These are phyloP conservation scores for Cossypha niveicapilla DNA, from an alignment of 2,797 vertebrate genomes.

Conservation along the genomic window DNA sequence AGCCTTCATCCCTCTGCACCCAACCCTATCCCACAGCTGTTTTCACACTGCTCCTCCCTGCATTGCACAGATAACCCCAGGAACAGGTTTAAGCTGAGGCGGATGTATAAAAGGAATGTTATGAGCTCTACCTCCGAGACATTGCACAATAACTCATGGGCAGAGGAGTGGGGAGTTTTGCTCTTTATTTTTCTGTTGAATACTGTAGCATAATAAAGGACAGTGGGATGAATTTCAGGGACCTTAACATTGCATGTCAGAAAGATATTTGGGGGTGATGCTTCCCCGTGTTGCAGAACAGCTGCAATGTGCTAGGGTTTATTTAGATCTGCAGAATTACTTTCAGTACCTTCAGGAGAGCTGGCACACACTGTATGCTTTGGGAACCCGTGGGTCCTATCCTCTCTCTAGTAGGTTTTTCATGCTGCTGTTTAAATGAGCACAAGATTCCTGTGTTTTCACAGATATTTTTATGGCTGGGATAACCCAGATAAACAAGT, in stretches of 20 bases:
- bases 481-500: neutral
- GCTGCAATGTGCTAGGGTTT: neutral
- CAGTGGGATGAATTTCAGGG: neutral
- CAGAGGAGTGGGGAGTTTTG: neutral
- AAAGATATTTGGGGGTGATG: neutral
- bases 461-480: neutral
- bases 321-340: neutral
- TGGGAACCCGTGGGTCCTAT: neutral
- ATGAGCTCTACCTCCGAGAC: neutral
- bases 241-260: fast-evolving
- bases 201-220: neutral
- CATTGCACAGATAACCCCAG: neutral
- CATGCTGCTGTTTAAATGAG: neutral
- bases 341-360: neutral
- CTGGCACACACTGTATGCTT: neutral
- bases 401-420: neutral
- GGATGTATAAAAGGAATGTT: neutral
- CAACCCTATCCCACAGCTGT: neutral
- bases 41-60: neutral
- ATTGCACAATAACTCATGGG: neutral
- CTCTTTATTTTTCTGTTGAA: neutral
- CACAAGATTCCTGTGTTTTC: neutral
- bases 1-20: neutral
- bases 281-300: neutral
- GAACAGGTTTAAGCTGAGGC: neutral